Conservation (phyloP, 2,888 invertebrate genomes). For the Candidula unifasciata region DNA sequence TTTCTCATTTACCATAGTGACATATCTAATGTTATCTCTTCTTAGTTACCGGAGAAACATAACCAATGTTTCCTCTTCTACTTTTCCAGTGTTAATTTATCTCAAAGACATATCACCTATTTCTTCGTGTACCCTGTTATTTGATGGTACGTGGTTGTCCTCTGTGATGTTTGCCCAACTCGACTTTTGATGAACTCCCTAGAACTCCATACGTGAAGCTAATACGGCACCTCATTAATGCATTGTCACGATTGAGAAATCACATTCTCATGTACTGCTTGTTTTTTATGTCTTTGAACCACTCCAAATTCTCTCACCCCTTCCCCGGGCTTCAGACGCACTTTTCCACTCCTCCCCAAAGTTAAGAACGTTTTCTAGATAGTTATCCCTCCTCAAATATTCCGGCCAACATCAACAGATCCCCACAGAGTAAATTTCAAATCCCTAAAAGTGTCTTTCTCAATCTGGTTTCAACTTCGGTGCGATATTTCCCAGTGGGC, state of each 20-base stretch:
- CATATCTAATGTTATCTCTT: too few species aligned
- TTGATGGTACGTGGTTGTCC: too few species aligned
- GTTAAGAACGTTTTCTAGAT: neutral
- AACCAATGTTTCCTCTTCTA: too few species aligned
- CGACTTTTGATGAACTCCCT: too few species aligned
- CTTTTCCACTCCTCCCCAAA: neutral
- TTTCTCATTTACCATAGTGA: too few species aligned
- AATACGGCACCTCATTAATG: neutral
- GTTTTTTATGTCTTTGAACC: neutral
- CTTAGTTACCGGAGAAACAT: too few species aligned
- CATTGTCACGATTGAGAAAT: neutral
- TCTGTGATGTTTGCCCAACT: too few species aligned
- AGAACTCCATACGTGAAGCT: neutral
- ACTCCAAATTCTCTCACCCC: too few species aligned
- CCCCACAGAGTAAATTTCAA: constrained; percentile 26
- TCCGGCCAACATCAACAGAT: constrained; percentile 11
- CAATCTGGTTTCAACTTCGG: constrained; percentile 18
- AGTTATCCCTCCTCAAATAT: neutral
- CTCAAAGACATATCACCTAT: too few species aligned
- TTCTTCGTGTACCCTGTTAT: too few species aligned
- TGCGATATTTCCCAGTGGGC: constrained; percentile 27
- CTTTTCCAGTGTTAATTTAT: too few species aligned
- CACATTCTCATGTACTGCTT: neutral
- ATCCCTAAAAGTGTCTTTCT: constrained; percentile 40
- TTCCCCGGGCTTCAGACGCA: too few species aligned